Base-by-base conservation (phyloP, 2,113 vertebrate species). In the Epinephelus cyanopodus region DNA sequence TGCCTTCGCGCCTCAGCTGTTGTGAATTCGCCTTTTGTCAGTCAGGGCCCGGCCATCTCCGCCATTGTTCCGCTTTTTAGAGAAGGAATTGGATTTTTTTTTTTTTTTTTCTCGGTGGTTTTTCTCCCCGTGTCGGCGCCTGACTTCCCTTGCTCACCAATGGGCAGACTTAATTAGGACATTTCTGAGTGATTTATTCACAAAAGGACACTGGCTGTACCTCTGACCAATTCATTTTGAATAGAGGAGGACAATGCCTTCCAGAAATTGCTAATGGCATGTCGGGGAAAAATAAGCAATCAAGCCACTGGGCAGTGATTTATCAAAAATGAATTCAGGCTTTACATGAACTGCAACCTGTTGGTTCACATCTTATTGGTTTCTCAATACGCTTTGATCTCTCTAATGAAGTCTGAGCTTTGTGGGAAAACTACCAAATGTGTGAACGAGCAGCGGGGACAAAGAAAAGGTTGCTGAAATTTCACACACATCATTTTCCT, bases 11-110 rank as follows among this genome's bases (percentile, higher is more conserved):
- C 90, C 85, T 91, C 89, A 74, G 90, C 92, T 89, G 93, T 92
- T 90, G 93, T 93, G 85, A 92, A 89, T 92, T 85, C 85, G 75
- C 63, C 90, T 88, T 94, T 93, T 95, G 94, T 95, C 86, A 90
- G 80, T 70, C 77, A 23, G 79, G 87, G 78, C 81, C 86, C 45
- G 81, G 82, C 83, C 91, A 84, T 87, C 77, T 74, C 83, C 45
- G 71, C 87, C 88, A 93, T 95, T 94, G 93, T 95, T 93, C 79
- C 48, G 84, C 86, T 77, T 92, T 91, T 90, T 89, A 89, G 74
- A 86, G 53, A 89, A 89, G 82, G 88, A 93, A 95, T 95, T 93
- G 90, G 90, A 94, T 93, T 93, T 91, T 82, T 85, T 68, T 70
- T n/a, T n/a, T 47, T 33, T 42, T 14, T 6, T 23, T 47, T 66